phyloP scores from a whole-genome alignment of 2,113 vertebrate species.

The Anoura caudifer region DNA sequence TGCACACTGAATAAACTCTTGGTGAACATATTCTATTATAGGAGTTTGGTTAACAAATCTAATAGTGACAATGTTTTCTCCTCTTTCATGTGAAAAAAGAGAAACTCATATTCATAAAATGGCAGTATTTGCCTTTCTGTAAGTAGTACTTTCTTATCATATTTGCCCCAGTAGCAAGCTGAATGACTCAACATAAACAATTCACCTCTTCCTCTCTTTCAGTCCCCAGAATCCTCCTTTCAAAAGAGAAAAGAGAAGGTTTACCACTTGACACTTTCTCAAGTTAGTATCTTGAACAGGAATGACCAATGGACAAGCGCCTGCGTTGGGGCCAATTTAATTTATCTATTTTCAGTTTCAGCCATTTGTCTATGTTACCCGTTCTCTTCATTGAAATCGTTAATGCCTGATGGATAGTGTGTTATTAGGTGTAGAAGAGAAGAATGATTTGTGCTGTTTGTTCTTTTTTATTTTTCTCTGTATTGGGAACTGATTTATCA shows the following conservation, averaged over 20 bases:
- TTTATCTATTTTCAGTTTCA: constrained; percentile 34
- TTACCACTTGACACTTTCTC: neutral
- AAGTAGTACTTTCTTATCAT: neutral
- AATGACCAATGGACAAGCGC: neutral
- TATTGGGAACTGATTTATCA: neutral
- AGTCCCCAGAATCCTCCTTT: neutral
- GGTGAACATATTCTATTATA: neutral
- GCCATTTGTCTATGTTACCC: neutral
- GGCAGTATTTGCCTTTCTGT: neutral
- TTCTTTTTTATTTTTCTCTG: neutral
- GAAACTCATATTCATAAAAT: neutral
- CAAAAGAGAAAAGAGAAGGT: neutral
- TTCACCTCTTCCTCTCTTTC: constrained; percentile 4
- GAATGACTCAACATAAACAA: neutral
- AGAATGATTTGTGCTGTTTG: neutral
- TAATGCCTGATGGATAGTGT: neutral
- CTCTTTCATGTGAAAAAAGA: neutral
- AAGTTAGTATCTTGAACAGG: neutral
- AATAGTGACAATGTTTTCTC: neutral
- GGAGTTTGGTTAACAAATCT: neutral
- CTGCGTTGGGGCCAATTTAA: neutral
- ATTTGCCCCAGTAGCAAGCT: neutral
- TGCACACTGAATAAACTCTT: neutral
- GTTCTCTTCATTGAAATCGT: constrained; percentile 35
- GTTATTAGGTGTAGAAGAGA: neutral